Conservation (phyloP, 2,797 vertebrate genomes). For the Leptatherina wallacei region DNA sequence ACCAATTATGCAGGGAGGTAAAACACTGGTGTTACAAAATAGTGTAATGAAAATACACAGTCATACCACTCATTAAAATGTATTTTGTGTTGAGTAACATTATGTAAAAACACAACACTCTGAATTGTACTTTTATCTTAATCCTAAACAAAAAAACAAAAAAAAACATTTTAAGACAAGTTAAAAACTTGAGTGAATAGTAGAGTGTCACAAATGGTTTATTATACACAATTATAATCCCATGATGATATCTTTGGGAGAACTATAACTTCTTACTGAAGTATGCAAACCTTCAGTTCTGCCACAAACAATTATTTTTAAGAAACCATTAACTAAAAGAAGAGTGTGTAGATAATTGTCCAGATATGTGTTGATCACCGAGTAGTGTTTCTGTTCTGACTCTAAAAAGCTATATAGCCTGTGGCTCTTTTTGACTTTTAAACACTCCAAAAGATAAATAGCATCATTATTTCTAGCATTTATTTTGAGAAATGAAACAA, state of each 20-base stretch:
- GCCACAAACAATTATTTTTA: not conserved
- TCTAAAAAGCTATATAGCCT: no score
- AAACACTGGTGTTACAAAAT: no score
- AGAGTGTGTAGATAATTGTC: not conserved
- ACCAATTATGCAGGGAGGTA: no score
- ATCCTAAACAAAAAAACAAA: no score
- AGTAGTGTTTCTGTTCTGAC: not conserved
- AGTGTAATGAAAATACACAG: no score
- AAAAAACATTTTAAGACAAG: no score
- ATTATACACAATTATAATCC: not conserved
- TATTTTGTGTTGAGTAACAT: no score
- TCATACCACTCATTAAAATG: no score
- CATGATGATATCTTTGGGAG: not conserved
- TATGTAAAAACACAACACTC: no score
- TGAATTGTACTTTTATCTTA: no score
- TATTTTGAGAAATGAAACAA: not conserved
- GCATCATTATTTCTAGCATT: not conserved
- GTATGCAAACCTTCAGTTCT: not conserved
- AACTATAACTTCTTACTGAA: not conserved
- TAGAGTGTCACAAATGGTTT: not conserved
- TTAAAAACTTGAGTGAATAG: no score
- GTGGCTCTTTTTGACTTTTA: not conserved
- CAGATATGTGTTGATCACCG: not conserved
- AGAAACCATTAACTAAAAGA: not conserved
- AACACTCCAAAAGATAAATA: not conserved